Evolutionary conservation across 2,113 vertebrate genomes (phyloP), one percentile per base, ranked within the genome.

Genomic region (Centrocercus urophasianus): DNA sequence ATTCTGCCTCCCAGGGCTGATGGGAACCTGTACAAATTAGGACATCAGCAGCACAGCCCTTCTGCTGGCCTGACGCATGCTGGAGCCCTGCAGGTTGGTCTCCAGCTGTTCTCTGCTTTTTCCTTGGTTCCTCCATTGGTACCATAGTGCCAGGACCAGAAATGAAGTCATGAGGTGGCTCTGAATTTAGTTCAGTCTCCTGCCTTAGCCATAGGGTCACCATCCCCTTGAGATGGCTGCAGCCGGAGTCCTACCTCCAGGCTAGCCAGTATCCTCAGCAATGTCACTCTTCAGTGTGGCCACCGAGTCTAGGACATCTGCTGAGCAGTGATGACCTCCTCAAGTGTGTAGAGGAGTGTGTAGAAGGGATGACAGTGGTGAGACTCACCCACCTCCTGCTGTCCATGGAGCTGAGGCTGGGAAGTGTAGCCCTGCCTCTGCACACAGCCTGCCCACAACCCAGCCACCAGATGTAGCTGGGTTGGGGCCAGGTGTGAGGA

Each of bases 401-500:
- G 61, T 69, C 50, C n/a, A 10, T 32, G 48, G 11, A 61, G 63
- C 63, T 45, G 64, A 56, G 34, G 36, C 6, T 27, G 0, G 0
- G 45, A 42, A n/a, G 19, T 57, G 56, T 15, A 52, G 34, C 45
- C 80, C 66, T 76, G 52, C 43, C 38, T 78, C 73, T 74, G 74
- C 67, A 59, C 48, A 43, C 9, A 14, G 69, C 38, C 60, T 20
- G 80, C 56, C 56, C 43, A 76, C 54, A 83, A 60, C 43, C 34
- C 22, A 50, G 0, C 22, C 1, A 0, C 32, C 1, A 0, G 56
- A 40, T 11, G 40, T 40, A 13, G 40, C 40, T 40, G 40, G 42
- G 42, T 15, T 43, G 42, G 42, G 42, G 15, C 42, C 42, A 17
- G 15, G 42, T 16, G 42, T 43, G 42, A 43, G 42, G 42, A 43